Percentiles rank a stretch among this genome's conserved stretches.
Conservation (phyloP, 2,113 vertebrate genomes). For the Caretta caretta region DNA sequence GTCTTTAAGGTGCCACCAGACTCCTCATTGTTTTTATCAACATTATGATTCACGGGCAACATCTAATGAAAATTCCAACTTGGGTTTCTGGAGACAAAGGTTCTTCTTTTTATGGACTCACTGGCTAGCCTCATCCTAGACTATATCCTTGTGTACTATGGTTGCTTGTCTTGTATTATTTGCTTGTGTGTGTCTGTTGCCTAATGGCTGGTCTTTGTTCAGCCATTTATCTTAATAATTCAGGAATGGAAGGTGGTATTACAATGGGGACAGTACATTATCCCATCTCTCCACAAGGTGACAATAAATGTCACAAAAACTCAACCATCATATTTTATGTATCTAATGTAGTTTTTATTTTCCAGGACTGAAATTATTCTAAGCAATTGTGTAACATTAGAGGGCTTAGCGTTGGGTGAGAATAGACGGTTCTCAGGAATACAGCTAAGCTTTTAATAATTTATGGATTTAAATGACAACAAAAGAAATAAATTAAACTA, state of each 20-base stretch:
- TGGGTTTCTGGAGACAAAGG: constrained; percentile 26
- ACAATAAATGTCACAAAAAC: constrained; percentile 27
- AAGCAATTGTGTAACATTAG: neutral
- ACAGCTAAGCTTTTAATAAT: neutral
- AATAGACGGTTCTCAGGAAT: neutral
- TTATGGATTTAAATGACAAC: neutral
- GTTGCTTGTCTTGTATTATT: constrained; percentile 12
- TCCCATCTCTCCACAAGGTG: constrained; percentile 20
- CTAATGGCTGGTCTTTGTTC: constrained; percentile 28
- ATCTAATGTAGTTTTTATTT: constrained; percentile 21
- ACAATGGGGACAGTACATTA: constrained; percentile 12
- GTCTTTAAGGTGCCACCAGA: too few relatives aligned
- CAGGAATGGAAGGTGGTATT: neutral
- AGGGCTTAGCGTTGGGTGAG: neutral
- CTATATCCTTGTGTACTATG: neutral
- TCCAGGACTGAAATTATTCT: neutral
- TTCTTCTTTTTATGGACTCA: neutral
- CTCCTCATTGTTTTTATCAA: neutral
- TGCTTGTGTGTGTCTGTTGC: constrained; percentile 4
- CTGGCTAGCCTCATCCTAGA: neutral
- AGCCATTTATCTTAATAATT: constrained; percentile 43
- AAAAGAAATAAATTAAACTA: neutral
- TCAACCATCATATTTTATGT: constrained; percentile 13
- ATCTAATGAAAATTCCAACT: constrained; percentile 8
- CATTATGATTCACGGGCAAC: constrained; percentile 5